A percentile compares a stretch with the other conserved stretches of the same genome.
Conservation (phyloP, 2,113 vertebrate genomes). For the Tupaia chinensis region DNA sequence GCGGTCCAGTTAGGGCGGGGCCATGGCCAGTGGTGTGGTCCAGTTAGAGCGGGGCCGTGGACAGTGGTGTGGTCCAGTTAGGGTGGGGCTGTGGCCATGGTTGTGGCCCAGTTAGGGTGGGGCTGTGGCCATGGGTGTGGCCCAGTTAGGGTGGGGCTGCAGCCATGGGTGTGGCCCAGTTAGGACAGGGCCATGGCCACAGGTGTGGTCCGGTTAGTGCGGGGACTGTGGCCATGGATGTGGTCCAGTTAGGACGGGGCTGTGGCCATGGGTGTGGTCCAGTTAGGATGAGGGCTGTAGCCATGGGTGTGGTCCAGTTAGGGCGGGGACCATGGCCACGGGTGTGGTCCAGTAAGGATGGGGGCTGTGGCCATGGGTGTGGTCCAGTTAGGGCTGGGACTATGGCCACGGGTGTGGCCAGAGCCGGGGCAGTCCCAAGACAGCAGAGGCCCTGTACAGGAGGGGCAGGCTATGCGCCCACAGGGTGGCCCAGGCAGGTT, state of each 20-base stretch:
- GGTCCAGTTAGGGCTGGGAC: neutral
- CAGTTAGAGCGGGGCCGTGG: accelerated
- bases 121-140: accelerated
- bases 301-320: accelerated
- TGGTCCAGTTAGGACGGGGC: neutral
- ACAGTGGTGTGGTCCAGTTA: too few relatives aligned
- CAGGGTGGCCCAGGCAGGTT: accelerated
- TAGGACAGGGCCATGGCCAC: accelerated
- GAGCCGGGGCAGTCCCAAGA: neutral
- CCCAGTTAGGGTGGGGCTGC: accelerated
- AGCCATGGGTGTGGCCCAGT: accelerated
- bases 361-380: accelerated
- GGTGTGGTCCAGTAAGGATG: accelerated
- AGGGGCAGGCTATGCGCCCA: accelerated
- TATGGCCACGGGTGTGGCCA: accelerated
- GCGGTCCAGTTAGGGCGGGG: neutral
- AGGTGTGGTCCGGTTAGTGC: too few relatives aligned
- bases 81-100: accelerated
- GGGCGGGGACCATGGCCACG: accelerated
- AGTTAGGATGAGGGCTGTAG: accelerated
- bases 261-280: accelerated
- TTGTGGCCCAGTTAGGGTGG: neutral
- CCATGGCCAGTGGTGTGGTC: accelerated
- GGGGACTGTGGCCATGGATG: accelerated
- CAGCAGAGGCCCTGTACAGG: neutral